Conservation (phyloP, 2,113 vertebrate genomes). For the Seriola quinqueradiata region DNA sequence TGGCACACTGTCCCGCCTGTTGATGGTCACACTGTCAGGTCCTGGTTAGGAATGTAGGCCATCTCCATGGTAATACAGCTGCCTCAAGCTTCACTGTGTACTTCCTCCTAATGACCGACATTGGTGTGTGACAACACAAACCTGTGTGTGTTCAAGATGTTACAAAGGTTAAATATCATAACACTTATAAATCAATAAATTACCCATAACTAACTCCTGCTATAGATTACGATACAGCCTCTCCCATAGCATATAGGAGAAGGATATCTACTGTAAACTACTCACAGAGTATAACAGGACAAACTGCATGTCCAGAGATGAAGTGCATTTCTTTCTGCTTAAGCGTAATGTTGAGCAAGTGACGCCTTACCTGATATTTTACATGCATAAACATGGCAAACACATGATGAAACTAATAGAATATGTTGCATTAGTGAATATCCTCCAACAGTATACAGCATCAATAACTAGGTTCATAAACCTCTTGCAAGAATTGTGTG, state of each 20-base stretch:
- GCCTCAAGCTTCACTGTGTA: conserved; percentile 60
- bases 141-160: conserved; percentile 12
- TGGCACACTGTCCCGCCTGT: conserved; percentile 26
- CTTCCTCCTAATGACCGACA: conserved; percentile 64
- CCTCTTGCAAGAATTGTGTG: not conserved
- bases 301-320: not conserved
- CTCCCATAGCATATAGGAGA: not conserved
- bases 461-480: not conserved
- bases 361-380: not conserved
- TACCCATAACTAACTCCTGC: not conserved
- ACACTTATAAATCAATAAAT: conserved; percentile 5
- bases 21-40: conserved; percentile 54
- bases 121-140: conserved; percentile 38
- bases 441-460: not conserved
- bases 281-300: not conserved
- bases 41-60: conserved; percentile 79
- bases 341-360: not conserved
- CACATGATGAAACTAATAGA: not conserved
- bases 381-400: not conserved
- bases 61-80: conserved; percentile 81
- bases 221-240: not conserved
- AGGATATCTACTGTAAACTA: not conserved
- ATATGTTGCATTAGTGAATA: not conserved
- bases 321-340: not conserved
- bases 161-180: conserved; percentile 7